A percentile compares a stretch with the other conserved stretches of the same genome.
Evolutionary conservation across 2,888 invertebrate genomes (phyloP).

Genomic region (Cheilosia vernalis): DNA sequence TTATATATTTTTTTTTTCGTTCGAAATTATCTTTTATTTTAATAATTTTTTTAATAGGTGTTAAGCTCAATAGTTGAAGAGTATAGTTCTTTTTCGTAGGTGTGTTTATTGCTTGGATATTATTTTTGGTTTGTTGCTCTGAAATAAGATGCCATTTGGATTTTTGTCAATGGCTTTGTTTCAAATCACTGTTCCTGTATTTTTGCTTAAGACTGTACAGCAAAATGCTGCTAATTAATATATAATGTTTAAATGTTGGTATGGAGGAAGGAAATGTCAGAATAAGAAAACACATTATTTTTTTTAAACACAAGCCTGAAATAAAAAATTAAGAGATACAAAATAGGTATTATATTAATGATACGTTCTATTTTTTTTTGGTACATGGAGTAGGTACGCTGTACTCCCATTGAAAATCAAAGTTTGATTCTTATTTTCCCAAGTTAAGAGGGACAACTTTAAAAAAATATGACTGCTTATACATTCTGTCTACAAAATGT

Average conservation of each 20-base stretch:
- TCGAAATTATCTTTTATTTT: conserved; percentile 29
- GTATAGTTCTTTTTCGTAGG: conserved; percentile 22
- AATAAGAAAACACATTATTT: too few relatives aligned
- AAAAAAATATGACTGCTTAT: too few relatives aligned
- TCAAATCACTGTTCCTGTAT: conserved; percentile 42
- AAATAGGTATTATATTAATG: too few relatives aligned
- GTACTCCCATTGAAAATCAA: too few relatives aligned
- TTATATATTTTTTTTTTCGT: conserved; percentile 23
- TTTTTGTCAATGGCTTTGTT: conserved; percentile 39
- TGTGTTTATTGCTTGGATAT: conserved; percentile 31
- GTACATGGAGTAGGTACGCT: too few relatives aligned
- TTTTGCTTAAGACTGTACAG: conserved; percentile 12
- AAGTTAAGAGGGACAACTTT: too few relatives aligned
- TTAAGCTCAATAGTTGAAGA: conserved; percentile 70
- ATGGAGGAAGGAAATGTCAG: conserved; percentile 21
- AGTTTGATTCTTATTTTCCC: too few relatives aligned
- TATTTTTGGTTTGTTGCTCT: conserved; percentile 55
- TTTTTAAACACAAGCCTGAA: too few relatives aligned
- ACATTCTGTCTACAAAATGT: too few relatives aligned
- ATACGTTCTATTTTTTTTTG: too few relatives aligned
- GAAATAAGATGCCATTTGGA: conserved; percentile 38
- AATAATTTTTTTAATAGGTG: conserved; percentile 50
- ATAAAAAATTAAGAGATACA: too few relatives aligned
- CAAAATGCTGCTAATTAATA: conserved; percentile 17
- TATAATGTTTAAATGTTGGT: conserved; percentile 12